These are phyloP conservation scores for Dione juno DNA, from an alignment of 2,888 invertebrate species.

Conservation along the genomic window DNA sequence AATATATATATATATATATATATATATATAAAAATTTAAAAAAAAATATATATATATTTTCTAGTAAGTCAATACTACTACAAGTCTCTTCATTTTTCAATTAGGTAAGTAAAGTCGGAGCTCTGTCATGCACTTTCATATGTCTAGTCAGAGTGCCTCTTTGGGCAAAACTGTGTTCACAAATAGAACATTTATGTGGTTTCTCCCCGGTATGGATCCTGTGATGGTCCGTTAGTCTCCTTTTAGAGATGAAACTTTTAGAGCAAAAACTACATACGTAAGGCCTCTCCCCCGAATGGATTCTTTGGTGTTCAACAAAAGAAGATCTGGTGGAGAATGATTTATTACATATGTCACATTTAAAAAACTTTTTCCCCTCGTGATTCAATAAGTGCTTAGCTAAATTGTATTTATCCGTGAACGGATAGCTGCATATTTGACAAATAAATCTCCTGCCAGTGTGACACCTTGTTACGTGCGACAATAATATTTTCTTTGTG, in stretches of 20 bases:
- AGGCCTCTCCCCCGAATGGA: slow-evolving; percentile 75
- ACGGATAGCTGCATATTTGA: slow-evolving; percentile 68
- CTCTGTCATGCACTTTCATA: slow-evolving; percentile 71
- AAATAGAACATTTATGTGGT: slow-evolving; percentile 69
- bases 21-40: too few relatives aligned
- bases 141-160: slow-evolving; percentile 73
- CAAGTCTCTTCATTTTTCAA: background rate
- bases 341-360: slow-evolving; percentile 73
- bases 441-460: slow-evolving; percentile 69
- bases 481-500: slow-evolving; percentile 61
- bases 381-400: slow-evolving; percentile 71
- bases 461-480: slow-evolving; percentile 66
- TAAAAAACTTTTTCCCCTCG: slow-evolving; percentile 67
- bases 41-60: too few relatives aligned
- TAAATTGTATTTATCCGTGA: slow-evolving; percentile 72
- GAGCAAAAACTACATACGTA: slow-evolving; percentile 65
- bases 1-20: too few relatives aligned
- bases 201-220: slow-evolving; percentile 76
- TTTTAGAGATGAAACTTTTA: slow-evolving; percentile 70
- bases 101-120: slow-evolving; percentile 27
- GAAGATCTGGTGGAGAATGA: slow-evolving; percentile 63
- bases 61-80: too few relatives aligned
- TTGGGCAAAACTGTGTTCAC: slow-evolving; percentile 73
- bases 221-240: slow-evolving; percentile 68
- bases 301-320: slow-evolving; percentile 69